phyloP scores from a whole-genome alignment of 2,113 vertebrate genomes.

The Phaethornis superciliosus region DNA sequence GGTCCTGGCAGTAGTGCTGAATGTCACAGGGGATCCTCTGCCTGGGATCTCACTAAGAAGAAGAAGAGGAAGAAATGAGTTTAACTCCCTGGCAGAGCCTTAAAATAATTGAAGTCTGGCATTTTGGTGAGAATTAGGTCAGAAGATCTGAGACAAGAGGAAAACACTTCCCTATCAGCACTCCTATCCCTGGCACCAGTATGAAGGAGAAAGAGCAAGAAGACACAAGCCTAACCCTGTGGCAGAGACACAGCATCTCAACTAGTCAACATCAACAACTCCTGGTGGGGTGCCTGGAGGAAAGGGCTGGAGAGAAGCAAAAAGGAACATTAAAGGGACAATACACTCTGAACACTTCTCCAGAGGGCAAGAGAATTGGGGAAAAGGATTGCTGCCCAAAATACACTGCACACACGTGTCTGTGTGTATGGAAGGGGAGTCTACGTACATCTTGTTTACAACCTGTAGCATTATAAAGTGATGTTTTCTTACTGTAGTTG shows the following conservation, averaged over 20 bases:
- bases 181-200: not conserved
- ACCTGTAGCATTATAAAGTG: not conserved
- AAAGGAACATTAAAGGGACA: not conserved
- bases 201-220: not conserved
- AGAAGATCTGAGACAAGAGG: not conserved
- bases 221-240: not conserved
- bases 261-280: not conserved
- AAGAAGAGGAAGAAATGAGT: not conserved
- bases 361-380: not conserved
- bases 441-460: not conserved
- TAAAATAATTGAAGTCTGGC: not conserved
- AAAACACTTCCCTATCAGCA: not conserved
- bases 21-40: fast-evolving
- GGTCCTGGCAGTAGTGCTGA: not conserved
- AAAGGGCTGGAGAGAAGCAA: not conserved
- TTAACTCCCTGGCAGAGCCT: not conserved
- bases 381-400: not conserved
- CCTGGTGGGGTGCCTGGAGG: not conserved
- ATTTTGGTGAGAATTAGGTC: not conserved
- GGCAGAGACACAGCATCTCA: not conserved
- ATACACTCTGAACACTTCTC: not conserved
- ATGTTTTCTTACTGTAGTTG: not conserved
- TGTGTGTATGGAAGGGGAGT: not conserved
- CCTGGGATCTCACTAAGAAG: not conserved
- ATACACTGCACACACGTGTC: fast-evolving